phyloP scores from a whole-genome alignment of 2,113 vertebrate species.

The Neotragus pygmaeus region DNA sequence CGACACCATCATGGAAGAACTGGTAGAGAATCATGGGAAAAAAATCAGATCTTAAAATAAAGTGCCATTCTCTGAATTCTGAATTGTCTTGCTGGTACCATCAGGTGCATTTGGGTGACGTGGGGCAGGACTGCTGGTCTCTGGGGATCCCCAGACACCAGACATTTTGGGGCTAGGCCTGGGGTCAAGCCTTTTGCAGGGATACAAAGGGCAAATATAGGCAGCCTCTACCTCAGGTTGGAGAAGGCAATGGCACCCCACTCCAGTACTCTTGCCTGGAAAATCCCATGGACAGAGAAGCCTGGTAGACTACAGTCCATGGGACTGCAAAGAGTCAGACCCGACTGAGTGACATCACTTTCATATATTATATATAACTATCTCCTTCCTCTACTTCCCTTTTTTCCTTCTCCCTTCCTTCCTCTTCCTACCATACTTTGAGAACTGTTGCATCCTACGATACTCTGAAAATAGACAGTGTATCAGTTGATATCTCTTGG shows the following conservation, averaged over 20 bases:
- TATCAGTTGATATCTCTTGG: neutral
- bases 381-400: neutral
- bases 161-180: neutral
- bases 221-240: neutral
- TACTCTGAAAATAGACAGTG: neutral
- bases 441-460: neutral
- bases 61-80: slow-evolving; percentile 24
- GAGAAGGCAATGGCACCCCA: no score
- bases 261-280: no score
- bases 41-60: slow-evolving; percentile 84
- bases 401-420: neutral
- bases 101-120: neutral
- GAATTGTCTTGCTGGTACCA: neutral
- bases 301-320: no score
- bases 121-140: neutral
- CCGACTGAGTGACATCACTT: no score
- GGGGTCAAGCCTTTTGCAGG: neutral
- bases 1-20: slow-evolving; percentile 87
- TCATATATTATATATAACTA: neutral
- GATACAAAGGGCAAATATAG: neutral
- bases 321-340: no score
- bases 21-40: slow-evolving; percentile 87
- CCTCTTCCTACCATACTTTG: neutral
- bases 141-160: neutral
- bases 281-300: no score